These are phyloP conservation scores for Mareca strepera DNA, from an alignment of 2,797 vertebrate species.

Conservation along the genomic window DNA sequence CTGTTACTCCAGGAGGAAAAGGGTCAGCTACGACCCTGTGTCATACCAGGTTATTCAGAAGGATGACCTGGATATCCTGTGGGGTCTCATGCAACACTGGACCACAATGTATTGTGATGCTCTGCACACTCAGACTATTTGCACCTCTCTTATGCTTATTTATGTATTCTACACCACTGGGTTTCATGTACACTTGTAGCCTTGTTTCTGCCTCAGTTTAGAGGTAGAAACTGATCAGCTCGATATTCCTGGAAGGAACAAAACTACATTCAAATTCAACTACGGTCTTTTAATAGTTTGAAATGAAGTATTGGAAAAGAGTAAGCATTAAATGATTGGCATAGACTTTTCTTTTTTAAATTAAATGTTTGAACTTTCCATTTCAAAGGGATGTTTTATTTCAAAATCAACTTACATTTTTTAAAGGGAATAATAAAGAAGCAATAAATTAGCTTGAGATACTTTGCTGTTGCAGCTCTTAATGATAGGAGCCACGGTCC, in stretches of 20 bases:
- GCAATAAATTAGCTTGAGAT: background rate
- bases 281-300: background rate
- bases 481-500: background rate
- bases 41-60: background rate
- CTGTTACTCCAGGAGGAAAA: background rate
- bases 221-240: background rate
- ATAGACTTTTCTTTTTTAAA: slow-evolving; percentile 4
- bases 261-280: background rate
- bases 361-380: slow-evolving; percentile 39
- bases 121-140: background rate
- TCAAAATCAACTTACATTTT: slow-evolving; percentile 24
- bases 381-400: slow-evolving; percentile 21
- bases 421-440: slow-evolving; percentile 38
- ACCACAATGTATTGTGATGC: fast-evolving
- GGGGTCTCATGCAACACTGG: background rate
- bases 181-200: background rate
- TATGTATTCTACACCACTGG: background rate
- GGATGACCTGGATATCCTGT: too few species aligned
- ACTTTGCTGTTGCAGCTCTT: background rate
- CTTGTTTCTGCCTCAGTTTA: background rate
- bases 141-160: background rate
- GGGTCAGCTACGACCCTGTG: background rate
- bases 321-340: background rate
- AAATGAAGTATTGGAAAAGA: slow-evolving; percentile 3
- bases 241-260: background rate